phyloP scores from a whole-genome alignment of 2,797 vertebrate species.

The Hydrophis major region DNA sequence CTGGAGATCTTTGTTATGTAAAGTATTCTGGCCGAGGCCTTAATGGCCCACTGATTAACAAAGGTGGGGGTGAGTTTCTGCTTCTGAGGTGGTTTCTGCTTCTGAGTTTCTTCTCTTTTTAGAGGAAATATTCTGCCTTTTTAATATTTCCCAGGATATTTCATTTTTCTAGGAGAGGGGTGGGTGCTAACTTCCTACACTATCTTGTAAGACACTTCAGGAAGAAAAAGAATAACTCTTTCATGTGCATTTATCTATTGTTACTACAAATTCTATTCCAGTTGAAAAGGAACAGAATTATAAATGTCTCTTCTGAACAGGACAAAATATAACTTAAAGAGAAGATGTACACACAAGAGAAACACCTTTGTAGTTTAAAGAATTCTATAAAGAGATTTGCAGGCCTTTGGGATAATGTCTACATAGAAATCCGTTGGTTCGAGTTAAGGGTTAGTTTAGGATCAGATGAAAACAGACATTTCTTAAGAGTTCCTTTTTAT shows the following conservation, averaged over 20 bases:
- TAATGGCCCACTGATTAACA: no score
- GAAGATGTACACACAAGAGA: slow-evolving; percentile 2
- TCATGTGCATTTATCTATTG: slow-evolving; percentile 21
- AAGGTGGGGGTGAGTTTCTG: no score
- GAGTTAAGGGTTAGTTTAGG: slow-evolving; percentile 1
- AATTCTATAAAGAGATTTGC: neutral
- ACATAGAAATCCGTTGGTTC: neutral
- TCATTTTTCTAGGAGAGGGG: no score
- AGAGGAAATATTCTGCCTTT: no score
- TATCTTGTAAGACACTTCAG: neutral
- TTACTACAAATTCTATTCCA: slow-evolving; percentile 34
- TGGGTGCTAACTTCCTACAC: no score
- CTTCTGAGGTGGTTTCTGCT: no score
- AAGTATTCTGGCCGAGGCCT: no score
- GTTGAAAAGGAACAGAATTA: slow-evolving; percentile 60
- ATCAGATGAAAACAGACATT: neutral
- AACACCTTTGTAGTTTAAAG: slow-evolving; percentile 7
- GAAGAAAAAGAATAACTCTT: neutral
- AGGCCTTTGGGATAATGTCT: neutral
- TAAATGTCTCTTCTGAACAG: slow-evolving; percentile 49
- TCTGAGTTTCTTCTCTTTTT: no score
- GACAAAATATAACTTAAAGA: slow-evolving; percentile 43
- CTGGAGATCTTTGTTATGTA: no score
- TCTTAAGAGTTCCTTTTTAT: neutral
- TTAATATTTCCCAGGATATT: no score